phyloP scores from a whole-genome alignment of 2,797 vertebrate species.

The Danio aesculapii region DNA sequence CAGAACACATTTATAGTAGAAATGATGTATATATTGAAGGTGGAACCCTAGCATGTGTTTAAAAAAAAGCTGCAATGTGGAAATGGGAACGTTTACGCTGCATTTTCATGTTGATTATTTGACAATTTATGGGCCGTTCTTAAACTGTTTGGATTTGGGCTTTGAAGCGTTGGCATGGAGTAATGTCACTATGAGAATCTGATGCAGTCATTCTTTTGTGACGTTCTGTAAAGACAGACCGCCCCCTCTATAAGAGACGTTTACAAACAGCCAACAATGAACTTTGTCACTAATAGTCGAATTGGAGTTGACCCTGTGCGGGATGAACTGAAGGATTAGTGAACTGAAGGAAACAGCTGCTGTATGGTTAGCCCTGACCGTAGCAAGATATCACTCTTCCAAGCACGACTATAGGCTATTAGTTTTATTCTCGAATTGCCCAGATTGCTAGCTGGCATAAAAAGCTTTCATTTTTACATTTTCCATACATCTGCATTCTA shows the following conservation, averaged over 20 bases:
- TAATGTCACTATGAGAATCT: conserved; percentile 30
- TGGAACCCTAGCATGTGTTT: background rate
- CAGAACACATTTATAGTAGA: conserved; percentile 36
- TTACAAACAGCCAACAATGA: conserved; percentile 44
- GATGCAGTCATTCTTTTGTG: conserved; percentile 29
- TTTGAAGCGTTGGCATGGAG: background rate
- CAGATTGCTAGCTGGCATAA: background rate
- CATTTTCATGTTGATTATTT: conserved; percentile 22
- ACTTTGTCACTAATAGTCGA: conserved; percentile 21
- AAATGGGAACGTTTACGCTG: background rate
- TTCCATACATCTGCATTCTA: background rate
- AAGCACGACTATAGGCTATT: conserved; percentile 21
- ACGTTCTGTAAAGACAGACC: conserved; percentile 22
- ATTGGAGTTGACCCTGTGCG: conserved; percentile 29
- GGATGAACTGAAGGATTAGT: conserved; percentile 35
- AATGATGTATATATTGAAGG: conserved; percentile 44
- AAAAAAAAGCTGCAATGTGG: no score
- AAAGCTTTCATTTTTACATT: conserved; percentile 5
- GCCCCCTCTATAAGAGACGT: conserved; percentile 38
- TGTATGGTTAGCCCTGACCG: conserved; percentile 51
- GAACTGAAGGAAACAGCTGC: conserved; percentile 60
- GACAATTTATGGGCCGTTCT: background rate
- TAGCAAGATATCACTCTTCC: conserved; percentile 22
- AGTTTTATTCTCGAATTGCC: background rate
- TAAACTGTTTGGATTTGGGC: conserved; percentile 31